Conservation (phyloP, 2,888 invertebrate genomes). For the Podotricha telesiphe region DNA sequence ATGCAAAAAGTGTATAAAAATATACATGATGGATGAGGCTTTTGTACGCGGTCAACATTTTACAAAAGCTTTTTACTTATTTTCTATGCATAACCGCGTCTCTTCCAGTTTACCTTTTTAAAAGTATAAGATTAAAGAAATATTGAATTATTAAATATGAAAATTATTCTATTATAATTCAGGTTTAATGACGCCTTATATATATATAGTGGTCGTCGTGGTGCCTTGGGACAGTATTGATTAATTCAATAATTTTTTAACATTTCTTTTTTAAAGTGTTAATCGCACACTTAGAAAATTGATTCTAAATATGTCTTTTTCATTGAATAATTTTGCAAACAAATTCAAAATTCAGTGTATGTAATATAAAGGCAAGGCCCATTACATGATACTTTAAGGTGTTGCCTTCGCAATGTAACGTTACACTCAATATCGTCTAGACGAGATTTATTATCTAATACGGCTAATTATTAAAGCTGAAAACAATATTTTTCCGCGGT, state of each 20-base stretch:
- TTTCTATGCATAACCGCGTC: constrained; percentile 11
- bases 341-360: not conserved
- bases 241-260: too few species aligned
- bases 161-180: not conserved
- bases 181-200: too few species aligned
- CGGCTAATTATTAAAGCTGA: too few species aligned
- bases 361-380: not conserved
- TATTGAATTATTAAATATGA: not conserved
- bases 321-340: constrained; percentile 1
- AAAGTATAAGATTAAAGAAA: constrained; percentile 2
- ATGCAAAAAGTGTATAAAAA: constrained; percentile 1
- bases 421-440: constrained; percentile 20
- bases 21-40: not conserved
- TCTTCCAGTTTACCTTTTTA: constrained; percentile 1
- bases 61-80: constrained; percentile 7
- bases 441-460: constrained; percentile 29
- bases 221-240: too few species aligned
- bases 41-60: constrained; percentile 16
- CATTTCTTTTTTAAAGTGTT: too few species aligned
- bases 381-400: constrained; percentile 4
- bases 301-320: too few species aligned
- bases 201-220: too few species aligned
- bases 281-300: too few species aligned
- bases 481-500: too few species aligned
- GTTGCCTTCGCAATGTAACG: constrained; percentile 4